Evolutionary conservation across 1,140 invertebrate genomes (phyloP), one percentile per base, ranked within the genome.

Genomic region (Centruroides vittatus): DNA sequence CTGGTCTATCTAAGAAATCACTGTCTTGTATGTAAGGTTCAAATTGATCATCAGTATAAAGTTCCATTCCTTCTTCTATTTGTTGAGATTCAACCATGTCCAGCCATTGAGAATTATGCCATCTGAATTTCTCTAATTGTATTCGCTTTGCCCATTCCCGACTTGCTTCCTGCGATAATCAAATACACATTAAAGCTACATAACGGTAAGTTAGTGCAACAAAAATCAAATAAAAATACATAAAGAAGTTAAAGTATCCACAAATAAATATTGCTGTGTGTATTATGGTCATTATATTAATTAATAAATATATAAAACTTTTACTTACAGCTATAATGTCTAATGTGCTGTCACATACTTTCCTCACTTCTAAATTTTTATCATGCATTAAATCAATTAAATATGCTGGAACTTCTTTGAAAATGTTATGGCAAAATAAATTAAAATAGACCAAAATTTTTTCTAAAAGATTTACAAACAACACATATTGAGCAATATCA

Each of bases 381-480:
- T 98, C 93, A 74, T 96, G 90, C 85, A 98, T 91, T 58, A 99
- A 78, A 76, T 98, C 94, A 60, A 98, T 90, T 13, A 98, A 79
- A 76, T 97, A 98, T 3, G 91, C 90, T 41, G 92, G 88, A 35
- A 89, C 89, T 75, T 93, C 88, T 85, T 73, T 59, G 78, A 41
- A 41, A 41, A 6, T 6, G 8, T 41, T 41, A 41, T 2, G 41
- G 3, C 3, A 41, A 41, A 41, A 41, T 5, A 41, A 41, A n/a
- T n/a, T n/a, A n/a, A n/a, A n/a, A n/a, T n/a, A n/a, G n/a, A n/a
- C n/a, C n/a, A n/a, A n/a, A n/a, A 41, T 6, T 41, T 5, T 6
- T 41, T 41, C 5, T 41, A 41, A 41, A 41, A 41, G 41, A 41
- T 3, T 41, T 41, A 8, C 23, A 41, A 41, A 41, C 8, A 41